Conservation (phyloP, 30 jellyfish, hydroid and myxozoan species). For the Aurelia sp. region DNA sequence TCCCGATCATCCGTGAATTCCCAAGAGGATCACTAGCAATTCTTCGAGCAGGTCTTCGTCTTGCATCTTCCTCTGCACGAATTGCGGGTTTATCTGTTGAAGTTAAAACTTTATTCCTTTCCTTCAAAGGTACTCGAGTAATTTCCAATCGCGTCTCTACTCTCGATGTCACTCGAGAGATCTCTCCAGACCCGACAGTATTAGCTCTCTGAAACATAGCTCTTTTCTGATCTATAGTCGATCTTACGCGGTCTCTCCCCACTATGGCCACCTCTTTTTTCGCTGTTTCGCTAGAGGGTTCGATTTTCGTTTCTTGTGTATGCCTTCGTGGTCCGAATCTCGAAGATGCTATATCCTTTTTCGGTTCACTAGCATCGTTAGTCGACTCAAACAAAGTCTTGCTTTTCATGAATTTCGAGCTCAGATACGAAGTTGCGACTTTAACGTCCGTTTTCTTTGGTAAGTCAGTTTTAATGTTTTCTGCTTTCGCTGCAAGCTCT, state of each 20-base stretch:
- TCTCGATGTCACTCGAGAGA: background rate
- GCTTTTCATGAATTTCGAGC: slow-evolving; percentile 71
- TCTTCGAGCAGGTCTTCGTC: slow-evolving; percentile 7
- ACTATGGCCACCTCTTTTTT: background rate
- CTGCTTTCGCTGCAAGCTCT: slow-evolving; percentile 36
- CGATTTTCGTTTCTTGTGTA: slow-evolving; percentile 40
- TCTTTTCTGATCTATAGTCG: slow-evolving; percentile 22
- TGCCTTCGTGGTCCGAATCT: slow-evolving; percentile 15
- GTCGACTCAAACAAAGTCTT: slow-evolving; percentile 32
- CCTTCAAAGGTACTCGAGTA: slow-evolving; percentile 30
- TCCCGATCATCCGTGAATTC: background rate
- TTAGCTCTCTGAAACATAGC: slow-evolving; percentile 33
- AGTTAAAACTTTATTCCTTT: background rate
- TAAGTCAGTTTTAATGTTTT: background rate
- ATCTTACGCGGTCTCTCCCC: slow-evolving; percentile 3
- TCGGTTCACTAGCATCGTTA: slow-evolving; percentile 16
- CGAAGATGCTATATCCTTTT: slow-evolving; percentile 16
- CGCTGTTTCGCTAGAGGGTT: background rate
- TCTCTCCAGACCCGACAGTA: background rate
- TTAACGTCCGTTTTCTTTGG: slow-evolving; percentile 20
- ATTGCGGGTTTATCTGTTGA: no score
- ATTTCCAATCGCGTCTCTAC: background rate
- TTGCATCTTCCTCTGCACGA: background rate
- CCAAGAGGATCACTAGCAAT: background rate
- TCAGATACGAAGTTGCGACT: slow-evolving; percentile 32